phyloP scores from a whole-genome alignment of 2,797 vertebrate species.

The Nasua narica region DNA sequence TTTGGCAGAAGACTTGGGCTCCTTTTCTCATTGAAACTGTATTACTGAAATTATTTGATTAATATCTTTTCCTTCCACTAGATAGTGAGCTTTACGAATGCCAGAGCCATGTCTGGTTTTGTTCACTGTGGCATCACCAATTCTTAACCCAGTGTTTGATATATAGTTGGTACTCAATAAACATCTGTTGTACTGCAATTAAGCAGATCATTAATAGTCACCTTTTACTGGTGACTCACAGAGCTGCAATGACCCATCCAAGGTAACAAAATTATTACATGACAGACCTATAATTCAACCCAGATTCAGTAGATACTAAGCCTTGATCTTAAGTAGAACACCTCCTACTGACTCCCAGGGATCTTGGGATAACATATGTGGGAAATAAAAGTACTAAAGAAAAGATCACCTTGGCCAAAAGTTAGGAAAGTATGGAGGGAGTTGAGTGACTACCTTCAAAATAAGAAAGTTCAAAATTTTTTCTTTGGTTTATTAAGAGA shows the following conservation, averaged over 20 bases:
- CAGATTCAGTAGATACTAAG: not conserved
- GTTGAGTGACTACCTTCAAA: not conserved
- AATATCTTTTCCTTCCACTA: not conserved
- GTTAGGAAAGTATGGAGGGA: not conserved
- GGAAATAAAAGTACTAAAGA: constrained; percentile 18
- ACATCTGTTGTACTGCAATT: not conserved
- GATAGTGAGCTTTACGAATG: not conserved
- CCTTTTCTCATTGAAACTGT: not conserved
- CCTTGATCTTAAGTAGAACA: constrained; percentile 24
- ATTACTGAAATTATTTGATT: not conserved
- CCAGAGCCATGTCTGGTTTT: not conserved
- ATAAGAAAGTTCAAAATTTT: not conserved
- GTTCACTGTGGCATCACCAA: not conserved
- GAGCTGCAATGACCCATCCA: not conserved
- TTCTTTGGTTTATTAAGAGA: constrained; percentile 40
- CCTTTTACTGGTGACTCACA: not conserved
- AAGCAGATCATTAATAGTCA: not conserved
- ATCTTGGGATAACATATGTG: not conserved
- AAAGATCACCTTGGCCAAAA: constrained; percentile 5
- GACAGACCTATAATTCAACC: not conserved
- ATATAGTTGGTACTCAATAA: not conserved
- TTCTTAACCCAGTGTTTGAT: not conserved
- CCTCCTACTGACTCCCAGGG: not conserved
- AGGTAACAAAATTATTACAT: not conserved
- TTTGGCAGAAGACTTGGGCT: not conserved